Conservation (phyloP, 2,113 vertebrate species). For the crab-eating macaque (Macaca fascicularis) region DNA sequence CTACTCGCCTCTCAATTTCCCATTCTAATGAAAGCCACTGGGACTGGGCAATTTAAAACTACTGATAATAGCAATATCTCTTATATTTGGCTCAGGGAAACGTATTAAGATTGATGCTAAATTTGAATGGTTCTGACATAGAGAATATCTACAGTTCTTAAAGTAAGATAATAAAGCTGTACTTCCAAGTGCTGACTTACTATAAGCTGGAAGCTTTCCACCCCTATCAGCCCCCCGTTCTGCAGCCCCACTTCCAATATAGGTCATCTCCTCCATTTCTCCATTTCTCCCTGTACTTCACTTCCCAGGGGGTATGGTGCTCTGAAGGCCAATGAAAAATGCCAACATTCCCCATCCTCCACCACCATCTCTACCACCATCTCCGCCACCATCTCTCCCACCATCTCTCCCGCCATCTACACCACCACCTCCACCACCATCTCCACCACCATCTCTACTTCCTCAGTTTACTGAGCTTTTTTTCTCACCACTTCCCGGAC, state of each 20-base stretch:
- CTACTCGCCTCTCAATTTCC: not conserved
- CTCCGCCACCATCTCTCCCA: not conserved
- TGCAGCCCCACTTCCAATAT: not conserved
- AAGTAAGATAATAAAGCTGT: not conserved
- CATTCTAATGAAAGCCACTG: not conserved
- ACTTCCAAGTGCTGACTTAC: not conserved
- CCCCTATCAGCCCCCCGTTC: rapidly evolving
- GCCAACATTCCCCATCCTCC: not conserved
- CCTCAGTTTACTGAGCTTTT: not conserved
- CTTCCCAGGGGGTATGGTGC: not conserved
- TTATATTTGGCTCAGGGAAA: not conserved
- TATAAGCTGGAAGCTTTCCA: not conserved
- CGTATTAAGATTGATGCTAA: not conserved
- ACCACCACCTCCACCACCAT: not conserved
- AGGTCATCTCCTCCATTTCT: not conserved
- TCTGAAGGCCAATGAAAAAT: not conserved
- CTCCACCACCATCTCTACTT: not conserved
- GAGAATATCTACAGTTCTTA: not conserved
- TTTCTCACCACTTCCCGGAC: not conserved
- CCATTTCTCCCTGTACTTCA: not conserved
- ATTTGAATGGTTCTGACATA: not conserved
- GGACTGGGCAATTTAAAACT: not conserved
- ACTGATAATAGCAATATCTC: not conserved
- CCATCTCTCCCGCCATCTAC: not conserved
- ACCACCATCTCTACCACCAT: not conserved